Evolutionary conservation across 2,888 invertebrate species (phyloP).

Genomic region (Panopea generosa): DNA sequence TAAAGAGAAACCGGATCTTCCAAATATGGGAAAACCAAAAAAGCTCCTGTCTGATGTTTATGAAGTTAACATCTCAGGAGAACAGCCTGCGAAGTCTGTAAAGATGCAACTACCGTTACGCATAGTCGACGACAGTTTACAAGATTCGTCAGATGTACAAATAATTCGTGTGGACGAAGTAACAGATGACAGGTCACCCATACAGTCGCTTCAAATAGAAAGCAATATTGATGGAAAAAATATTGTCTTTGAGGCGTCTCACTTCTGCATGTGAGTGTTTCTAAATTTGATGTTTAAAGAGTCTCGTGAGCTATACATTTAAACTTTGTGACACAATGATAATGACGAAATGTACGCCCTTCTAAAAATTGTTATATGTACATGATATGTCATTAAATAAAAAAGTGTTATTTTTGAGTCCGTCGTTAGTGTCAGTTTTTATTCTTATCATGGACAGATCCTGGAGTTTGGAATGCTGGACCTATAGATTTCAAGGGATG

Average conservation of each 20-base stretch:
- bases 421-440: not conserved
- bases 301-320: no score
- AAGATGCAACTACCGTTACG: conserved; percentile 24
- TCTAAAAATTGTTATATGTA: no score
- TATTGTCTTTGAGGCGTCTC: conserved; percentile 14
- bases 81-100: conserved; percentile 23
- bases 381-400: no score
- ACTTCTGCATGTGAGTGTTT: conserved; percentile 27
- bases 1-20: not conserved
- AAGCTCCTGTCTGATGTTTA: conserved; percentile 19
- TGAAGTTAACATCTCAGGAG: conserved; percentile 15
- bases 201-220: not conserved
- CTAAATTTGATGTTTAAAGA: no score
- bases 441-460: no score
- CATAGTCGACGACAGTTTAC: not conserved
- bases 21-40: not conserved
- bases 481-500: no score
- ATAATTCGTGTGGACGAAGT: conserved; percentile 15
- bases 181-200: not conserved
- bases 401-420: not conserved
- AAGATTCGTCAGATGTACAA: not conserved
- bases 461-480: no score
- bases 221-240: conserved; percentile 1
- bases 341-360: no score
- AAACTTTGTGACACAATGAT: no score